Base-by-base conservation (phyloP, 2,113 vertebrate species). In the Grus americana region DNA sequence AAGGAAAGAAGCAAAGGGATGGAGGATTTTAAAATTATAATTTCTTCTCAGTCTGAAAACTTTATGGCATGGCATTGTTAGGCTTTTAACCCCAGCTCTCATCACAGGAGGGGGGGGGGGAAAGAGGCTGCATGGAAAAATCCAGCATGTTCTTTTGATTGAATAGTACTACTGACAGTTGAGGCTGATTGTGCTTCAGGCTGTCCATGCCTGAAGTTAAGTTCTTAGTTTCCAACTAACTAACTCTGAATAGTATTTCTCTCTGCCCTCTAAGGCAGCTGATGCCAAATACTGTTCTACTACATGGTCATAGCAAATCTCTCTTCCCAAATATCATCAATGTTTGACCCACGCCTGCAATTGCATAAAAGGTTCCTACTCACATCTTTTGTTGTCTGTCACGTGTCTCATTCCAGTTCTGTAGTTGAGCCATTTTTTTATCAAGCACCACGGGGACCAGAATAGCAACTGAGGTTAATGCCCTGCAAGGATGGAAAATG, bases 381-480 rank as follows among this genome's bases (percentile, higher is more conserved):
- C 87, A 79, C 75, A 50, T 58, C 54, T 80, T 93, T 79, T 82
- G 46, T 76, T 93, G 61, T 23, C 62, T 74, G 66, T 63, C 67
- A 52, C 2, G 2, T 87, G 81, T 68, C 79, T 79, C 82, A 36
- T 92, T 78, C 79, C 57, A 63, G 24, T 20, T 71, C 62, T 84
- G 54, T 17, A 92, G 71, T 24, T 83, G 42, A 95, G 49, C 55
- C 61, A 47, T 74, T 88, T 67, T 86, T 95, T 95, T 93, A 93
- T 85, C 76, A 50, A 71, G 36, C 40, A 55, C 26, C 57, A 66
- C 1, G 1, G 68, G 26, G 76, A 89, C 54, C 62, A 91, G 70
- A 97, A 92, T 61, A 97, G 80, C 40, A 97, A 6, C 73, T 68
- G 93, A 83, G 74, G 44, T 82, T 93, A 87, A 71, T 82, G 59